Percentiles rank a stretch among this genome's conserved stretches.
Evolutionary conservation across 1,140 invertebrate genomes (phyloP).

Genomic region (Triops cancriformis): DNA sequence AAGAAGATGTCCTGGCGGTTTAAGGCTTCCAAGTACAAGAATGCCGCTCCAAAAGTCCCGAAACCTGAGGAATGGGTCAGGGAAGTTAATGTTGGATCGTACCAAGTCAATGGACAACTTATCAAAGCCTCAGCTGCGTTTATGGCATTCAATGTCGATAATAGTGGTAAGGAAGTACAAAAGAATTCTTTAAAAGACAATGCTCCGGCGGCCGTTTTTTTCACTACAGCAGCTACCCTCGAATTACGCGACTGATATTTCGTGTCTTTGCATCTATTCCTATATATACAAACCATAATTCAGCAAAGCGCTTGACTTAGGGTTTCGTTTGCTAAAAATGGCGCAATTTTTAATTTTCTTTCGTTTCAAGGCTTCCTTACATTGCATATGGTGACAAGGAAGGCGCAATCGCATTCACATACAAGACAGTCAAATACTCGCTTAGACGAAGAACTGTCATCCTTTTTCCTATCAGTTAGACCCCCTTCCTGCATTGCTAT

Average conservation of each 20-base stretch:
- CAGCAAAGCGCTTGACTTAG: too few relatives aligned
- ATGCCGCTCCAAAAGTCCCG: slow-evolving; percentile 84
- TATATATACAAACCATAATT: too few relatives aligned
- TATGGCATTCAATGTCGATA: slow-evolving; percentile 86
- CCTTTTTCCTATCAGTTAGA: neutral
- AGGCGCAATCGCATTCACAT: too few relatives aligned
- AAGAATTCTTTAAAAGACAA: neutral
- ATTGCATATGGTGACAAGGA: too few relatives aligned
- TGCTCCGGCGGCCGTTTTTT: neutral
- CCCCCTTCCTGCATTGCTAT: neutral
- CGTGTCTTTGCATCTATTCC: too few relatives aligned
- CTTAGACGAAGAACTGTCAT: neutral
- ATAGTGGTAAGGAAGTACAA: slow-evolving; percentile 8
- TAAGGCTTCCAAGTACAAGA: slow-evolving; percentile 94
- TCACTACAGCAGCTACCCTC: neutral
- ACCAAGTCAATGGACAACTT: slow-evolving; percentile 87
- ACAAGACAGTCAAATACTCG: too few relatives aligned
- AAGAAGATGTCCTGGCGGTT: slow-evolving; percentile 83
- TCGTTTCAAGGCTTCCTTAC: too few relatives aligned
- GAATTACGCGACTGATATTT: too few relatives aligned
- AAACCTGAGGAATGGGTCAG: slow-evolving; percentile 83
- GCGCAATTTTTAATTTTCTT: too few relatives aligned
- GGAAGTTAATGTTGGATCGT: slow-evolving; percentile 79
- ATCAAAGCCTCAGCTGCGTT: slow-evolving; percentile 83
- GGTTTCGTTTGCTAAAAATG: too few relatives aligned